phyloP scores from a whole-genome alignment of 1,140 invertebrate species.

The Himalopsyche phryganea region DNA sequence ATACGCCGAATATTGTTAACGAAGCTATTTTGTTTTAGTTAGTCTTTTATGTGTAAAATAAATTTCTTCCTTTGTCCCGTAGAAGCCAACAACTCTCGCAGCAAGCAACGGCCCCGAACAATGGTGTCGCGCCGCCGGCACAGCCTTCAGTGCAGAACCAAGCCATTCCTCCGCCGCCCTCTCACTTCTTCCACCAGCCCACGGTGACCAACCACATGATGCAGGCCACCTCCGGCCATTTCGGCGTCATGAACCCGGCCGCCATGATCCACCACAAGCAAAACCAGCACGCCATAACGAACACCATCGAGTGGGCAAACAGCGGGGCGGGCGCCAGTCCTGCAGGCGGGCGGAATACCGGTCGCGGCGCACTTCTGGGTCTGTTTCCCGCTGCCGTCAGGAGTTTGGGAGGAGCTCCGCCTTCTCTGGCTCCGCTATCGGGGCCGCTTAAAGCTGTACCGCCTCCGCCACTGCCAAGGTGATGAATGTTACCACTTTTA shows the following conservation, averaged over 20 bases:
- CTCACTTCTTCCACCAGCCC: background rate
- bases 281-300: too few relatives aligned
- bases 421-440: conserved; percentile 52
- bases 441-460: conserved; percentile 60
- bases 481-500: conserved; percentile 3
- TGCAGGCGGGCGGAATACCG: conserved; percentile 1
- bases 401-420: conserved; percentile 27
- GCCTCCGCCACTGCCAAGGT: conserved; percentile 62
- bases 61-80: too few relatives aligned
- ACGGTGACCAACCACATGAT: background rate
- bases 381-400: conserved; percentile 26
- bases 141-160: background rate
- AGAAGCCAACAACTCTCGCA: too few relatives aligned
- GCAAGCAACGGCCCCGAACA: too few relatives aligned
- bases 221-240: background rate
- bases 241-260: background rate
- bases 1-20: too few relatives aligned
- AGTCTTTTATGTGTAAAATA: too few relatives aligned
- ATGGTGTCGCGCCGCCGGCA: too few relatives aligned
- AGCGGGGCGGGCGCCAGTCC: conserved; percentile 1
- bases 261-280: background rate
- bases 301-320: background rate
- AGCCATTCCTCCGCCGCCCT: background rate
- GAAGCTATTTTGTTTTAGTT: too few relatives aligned
- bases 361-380: conserved; percentile 21